Base-by-base conservation (phyloP, 2,113 vertebrate genomes). In the Pachypanchax playfairii region DNA sequence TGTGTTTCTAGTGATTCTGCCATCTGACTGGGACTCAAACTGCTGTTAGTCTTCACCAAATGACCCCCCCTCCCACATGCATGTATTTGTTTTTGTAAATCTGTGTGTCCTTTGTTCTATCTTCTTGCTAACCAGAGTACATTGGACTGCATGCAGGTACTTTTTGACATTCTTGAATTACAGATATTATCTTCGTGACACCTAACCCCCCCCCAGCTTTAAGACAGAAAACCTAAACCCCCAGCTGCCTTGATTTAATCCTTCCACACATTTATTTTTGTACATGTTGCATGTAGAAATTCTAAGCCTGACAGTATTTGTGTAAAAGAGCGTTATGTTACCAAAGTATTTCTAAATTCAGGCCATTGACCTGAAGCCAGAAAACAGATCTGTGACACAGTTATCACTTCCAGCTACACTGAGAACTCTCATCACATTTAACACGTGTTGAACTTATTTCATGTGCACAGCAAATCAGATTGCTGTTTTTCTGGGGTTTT, bases 61-160 rank as follows among this genome's bases (percentile, higher is more conserved):
- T n/a, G n/a, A 64, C 77, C 12, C 11, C 4, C 39, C 60, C 13
- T 75, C 63, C 79, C 65, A 70, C 33, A 70, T 62, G 75, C 86
- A 87, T 90, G 81, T 70, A 31, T 83, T 62, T 73, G 33, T 55
- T 49, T 77, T 56, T 75, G 3, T 75, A n/a, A 26, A 35, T 50
- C 68, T 67, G 54, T 54, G 69, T 25, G 22, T 63, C 62, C 41
- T 83, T 68, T 89, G 80, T 87, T 80, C 77, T 87, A 79, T 76
- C 80, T 85, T 60, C 70, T 89, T 84, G 83, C 82, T 85, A 76
- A 83, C 91, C 92, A 98, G 97, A 94, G 88, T 85, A 94, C 96
- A 85, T 89, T 98, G 96, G 96, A 99, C 92, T 95, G 93, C 92
- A 97, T 99, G 95, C 96, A 98, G 97, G 96, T 98, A 98, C 65